phyloP scores from a whole-genome alignment of 2,797 vertebrate species.

The Chelidonichthys spinosus region DNA sequence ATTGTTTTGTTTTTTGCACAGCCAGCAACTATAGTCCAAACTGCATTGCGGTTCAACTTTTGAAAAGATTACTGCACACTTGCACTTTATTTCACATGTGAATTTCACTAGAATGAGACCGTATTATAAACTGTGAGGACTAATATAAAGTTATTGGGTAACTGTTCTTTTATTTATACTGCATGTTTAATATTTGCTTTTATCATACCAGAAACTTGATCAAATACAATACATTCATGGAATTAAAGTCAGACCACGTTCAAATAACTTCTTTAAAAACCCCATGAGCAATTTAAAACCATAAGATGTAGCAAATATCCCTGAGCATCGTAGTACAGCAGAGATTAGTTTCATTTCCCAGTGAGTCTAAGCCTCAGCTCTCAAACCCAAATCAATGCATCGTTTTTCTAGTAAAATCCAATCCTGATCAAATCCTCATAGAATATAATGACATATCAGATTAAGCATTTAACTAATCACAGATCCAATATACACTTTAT shows the following conservation, averaged over 20 bases:
- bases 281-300: background rate
- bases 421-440: background rate
- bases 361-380: background rate
- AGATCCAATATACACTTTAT: no score
- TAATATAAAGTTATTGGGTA: background rate
- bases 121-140: background rate
- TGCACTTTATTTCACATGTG: conserved; percentile 25
- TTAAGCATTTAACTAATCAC: background rate
- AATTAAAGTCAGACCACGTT: conserved; percentile 1
- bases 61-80: conserved; percentile 24
- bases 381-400: background rate
- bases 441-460: background rate
- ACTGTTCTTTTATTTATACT: background rate
- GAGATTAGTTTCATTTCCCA: conserved; percentile 5
- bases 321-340: background rate
- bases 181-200: background rate
- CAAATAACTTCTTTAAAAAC: background rate
- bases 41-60: conserved; percentile 29
- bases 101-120: background rate
- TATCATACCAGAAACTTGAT: background rate
- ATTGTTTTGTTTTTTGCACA: conserved; percentile 26
- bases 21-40: conserved; percentile 29
- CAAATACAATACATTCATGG: background rate
- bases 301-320: conserved; percentile 9
- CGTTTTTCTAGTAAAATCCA: background rate